Percentiles rank a stretch among this genome's conserved stretches.
These are phyloP conservation scores for Spodoptera littoralis DNA, from an alignment of 2,888 invertebrate species.

Conservation along the genomic window DNA sequence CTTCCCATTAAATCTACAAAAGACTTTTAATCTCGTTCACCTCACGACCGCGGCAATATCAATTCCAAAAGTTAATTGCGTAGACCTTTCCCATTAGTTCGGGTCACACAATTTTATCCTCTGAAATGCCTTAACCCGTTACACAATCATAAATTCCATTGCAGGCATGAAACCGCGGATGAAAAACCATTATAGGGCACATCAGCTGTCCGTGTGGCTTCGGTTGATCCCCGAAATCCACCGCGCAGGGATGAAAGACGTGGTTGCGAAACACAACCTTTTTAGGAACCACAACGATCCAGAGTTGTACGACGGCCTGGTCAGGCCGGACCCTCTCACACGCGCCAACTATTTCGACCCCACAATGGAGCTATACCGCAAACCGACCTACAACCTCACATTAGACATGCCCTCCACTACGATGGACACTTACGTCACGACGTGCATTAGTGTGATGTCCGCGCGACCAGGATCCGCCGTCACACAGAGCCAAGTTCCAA, in stretches of 20 bases:
- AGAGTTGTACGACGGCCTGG: conserved; percentile 96
- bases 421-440: conserved; percentile 91
- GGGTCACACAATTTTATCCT: conserved; percentile 56
- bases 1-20: conserved; percentile 51
- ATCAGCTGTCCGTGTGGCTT: conserved; percentile 98
- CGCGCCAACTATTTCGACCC: conserved; percentile 91
- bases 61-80: conserved; percentile 71
- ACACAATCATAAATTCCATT: conserved; percentile 72
- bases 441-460: conserved; percentile 92
- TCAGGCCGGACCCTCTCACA: conserved; percentile 94
- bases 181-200: conserved; percentile 98
- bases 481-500: conserved; percentile 80
- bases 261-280: conserved; percentile 95
- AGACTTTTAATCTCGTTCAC: conserved; percentile 61
- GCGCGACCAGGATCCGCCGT: conserved; percentile 89
- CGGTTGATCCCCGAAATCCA: conserved; percentile 97
- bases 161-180: conserved; percentile 97
- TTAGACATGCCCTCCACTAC: conserved; percentile 86
- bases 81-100: conserved; percentile 61
- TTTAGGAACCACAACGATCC: conserved; percentile 97
- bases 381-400: conserved; percentile 88
- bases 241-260: conserved; percentile 96
- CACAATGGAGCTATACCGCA: conserved; percentile 90
- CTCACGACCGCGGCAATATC: conserved; percentile 60
- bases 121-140: conserved; percentile 61